phyloP scores from a whole-genome alignment of 2,888 invertebrate genomes.

The Mythimna impura region DNA sequence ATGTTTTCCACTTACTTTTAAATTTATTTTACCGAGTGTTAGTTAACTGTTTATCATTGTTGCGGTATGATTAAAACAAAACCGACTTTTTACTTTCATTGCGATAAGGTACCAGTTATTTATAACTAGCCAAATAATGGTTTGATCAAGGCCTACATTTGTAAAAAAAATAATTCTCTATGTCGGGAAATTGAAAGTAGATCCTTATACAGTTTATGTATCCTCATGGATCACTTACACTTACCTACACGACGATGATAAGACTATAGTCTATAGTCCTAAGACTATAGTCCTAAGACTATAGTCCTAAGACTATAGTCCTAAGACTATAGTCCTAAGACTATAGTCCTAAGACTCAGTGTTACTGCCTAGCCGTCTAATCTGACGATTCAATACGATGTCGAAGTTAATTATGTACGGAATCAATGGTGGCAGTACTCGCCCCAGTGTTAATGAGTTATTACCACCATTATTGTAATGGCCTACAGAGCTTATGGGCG shows the following conservation, averaged over 20 bases:
- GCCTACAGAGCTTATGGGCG: conserved; percentile 8
- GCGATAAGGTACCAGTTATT: conserved; percentile 9
- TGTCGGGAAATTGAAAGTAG: too few species aligned
- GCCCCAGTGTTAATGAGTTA: neutral
- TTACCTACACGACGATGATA: neutral
- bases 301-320: too few species aligned
- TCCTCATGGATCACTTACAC: neutral
- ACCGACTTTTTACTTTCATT: neutral
- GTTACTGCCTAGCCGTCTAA: neutral
- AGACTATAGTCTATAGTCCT: too few species aligned
- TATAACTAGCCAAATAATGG: conserved; percentile 2
- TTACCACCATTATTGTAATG: conserved; percentile 1
- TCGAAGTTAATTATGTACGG: neutral
- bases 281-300: too few species aligned
- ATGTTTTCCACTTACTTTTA: neutral
- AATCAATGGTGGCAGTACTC: neutral
- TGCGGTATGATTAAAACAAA: neutral
- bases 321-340: too few species aligned
- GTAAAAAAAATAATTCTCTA: neutral
- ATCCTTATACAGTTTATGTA: neutral
- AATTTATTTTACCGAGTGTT: conserved; percentile 9
- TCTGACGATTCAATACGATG: neutral
- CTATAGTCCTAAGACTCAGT: neutral
- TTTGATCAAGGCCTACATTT: neutral
- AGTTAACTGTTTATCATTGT: neutral